Evolutionary conservation across 2,888 invertebrate genomes (phyloP), one percentile per base, ranked within the genome.

Genomic region (Blastobasis adustella): DNA sequence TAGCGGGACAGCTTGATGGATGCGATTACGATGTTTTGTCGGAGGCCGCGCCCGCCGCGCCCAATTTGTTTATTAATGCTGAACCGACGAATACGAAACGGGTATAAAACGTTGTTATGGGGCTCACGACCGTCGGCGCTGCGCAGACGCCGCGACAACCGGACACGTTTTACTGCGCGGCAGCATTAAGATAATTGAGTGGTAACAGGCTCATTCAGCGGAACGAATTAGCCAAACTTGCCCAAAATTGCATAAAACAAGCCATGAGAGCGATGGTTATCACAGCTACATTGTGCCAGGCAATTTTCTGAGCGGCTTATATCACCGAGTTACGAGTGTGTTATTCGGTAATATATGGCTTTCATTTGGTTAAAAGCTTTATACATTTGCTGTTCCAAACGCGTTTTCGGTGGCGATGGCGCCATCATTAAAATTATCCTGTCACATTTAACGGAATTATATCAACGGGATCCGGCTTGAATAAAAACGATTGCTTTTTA

Each of bases 301-400:
- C 76, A 73, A 78, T 82, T 80, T 76, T 81, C 77, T 72, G 77
- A 77, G 76, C 73, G 66, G 74, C 73, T 82, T 79, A 82, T 77
- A 79, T 76, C 76, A 76, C 71, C 64, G 69, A 76, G 76, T 79
- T 79, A 77, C 76, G 77, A 79, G 77, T 79, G 72, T 70, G 79
- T 81, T 84, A 83, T 82, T 78, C 78, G 64, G 75, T 81, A 79
- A 83, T 83, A 76, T 79, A 85, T 73, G 79, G 67, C 63, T 80
- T 84, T 86, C 83, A 86, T 86, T 86, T 83, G 74, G 77, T 81
- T 86, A 85, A 86, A 86, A 86, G 86, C 85, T 79, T 82, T 76
- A 76, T 82, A 78, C 73, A 74, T 77, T 83, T 76, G 73, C 71
- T 69, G 67, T 71, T 71, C 70, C 70, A 69, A 79, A 78, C 69